Base-by-base conservation (phyloP, 2,113 vertebrate genomes). In the Vulpes vulpes region DNA sequence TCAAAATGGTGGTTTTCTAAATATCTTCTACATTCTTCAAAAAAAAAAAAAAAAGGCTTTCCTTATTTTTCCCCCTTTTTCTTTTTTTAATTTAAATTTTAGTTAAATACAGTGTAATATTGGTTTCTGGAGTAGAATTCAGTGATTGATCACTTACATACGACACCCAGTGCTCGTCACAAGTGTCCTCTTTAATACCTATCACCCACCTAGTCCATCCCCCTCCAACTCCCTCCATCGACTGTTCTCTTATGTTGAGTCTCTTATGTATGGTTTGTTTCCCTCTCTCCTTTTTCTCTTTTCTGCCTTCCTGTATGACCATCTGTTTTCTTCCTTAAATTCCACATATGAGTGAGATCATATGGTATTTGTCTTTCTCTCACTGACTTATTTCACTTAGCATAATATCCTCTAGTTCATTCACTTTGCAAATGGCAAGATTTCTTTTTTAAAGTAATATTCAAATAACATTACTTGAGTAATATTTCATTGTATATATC, bases 1-100 rank as follows among this genome's bases (percentile, higher is more conserved):
- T 49, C 22, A 84, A 86, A 86, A 43, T 81, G 59, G n/a, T 95
- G 35, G 60, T 83, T 96, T 94, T 95, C 65, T 74, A 91, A 89
- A 22, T 76, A 71, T 30, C 27, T n/a, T 84, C 27, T 69, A 38
- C 12, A 53, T 53, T 86, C 38, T 86, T 76, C 22, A 32, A 93
- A 38, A 55, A 73, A 96, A 74, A 35, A 35, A 35, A 17, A 6
- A 43, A 43, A 43, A 43, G 65, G 11, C 9, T 76, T 57, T 94
- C 17, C 30, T 71, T 67, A 14, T 53, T 84, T 65, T 38, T 30
- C 71, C 8, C 30, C 20, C 78, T 73, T 89, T 92, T 20, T 85
- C 14, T 67, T 80, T 96, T 90, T 76, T 74, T 69, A 2, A 10
- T n/a, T 69, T 19, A 69, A 69, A 35, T 69, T 69, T 69, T 69